These are phyloP conservation scores for Tenodera sinensis DNA, from an alignment of 2,888 invertebrate genomes.

Conservation along the genomic window DNA sequence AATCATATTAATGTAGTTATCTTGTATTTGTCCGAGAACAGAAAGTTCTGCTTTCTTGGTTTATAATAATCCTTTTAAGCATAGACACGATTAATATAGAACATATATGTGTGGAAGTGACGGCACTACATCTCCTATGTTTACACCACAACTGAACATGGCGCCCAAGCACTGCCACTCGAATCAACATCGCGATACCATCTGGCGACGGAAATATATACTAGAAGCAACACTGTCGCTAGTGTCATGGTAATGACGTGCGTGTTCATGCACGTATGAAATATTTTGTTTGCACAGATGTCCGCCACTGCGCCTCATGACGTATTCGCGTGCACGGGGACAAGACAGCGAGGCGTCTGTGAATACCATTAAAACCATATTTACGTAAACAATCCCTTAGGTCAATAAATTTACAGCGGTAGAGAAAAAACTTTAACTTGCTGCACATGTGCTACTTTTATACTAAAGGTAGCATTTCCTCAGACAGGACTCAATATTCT, in stretches of 20 bases:
- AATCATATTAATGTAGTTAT: too few species aligned
- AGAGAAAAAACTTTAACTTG: too few species aligned
- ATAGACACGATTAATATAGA: too few species aligned
- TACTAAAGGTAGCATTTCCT: too few species aligned
- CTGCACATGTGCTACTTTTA: too few species aligned
- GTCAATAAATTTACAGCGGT: too few species aligned
- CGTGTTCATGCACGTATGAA: neutral
- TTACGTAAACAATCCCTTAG: neutral
- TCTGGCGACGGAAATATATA: neutral
- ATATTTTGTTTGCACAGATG: neutral
- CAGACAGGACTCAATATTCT: too few species aligned
- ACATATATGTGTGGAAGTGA: neutral
- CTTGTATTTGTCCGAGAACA: too few species aligned
- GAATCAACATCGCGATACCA: neutral
- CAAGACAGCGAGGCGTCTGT: neutral
- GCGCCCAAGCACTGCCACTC: too few species aligned
- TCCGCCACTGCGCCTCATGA: neutral
- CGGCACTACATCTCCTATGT: neutral
- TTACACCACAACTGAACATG: neutral
- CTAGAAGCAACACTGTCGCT: neutral
- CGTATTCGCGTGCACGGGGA: neutral
- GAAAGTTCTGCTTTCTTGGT: too few species aligned
- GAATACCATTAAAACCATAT: neutral
- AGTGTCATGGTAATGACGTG: neutral
- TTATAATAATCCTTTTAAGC: too few species aligned